Evolutionary conservation across 2,888 invertebrate species (phyloP).

Genomic region (Tineola bisselliella): DNA sequence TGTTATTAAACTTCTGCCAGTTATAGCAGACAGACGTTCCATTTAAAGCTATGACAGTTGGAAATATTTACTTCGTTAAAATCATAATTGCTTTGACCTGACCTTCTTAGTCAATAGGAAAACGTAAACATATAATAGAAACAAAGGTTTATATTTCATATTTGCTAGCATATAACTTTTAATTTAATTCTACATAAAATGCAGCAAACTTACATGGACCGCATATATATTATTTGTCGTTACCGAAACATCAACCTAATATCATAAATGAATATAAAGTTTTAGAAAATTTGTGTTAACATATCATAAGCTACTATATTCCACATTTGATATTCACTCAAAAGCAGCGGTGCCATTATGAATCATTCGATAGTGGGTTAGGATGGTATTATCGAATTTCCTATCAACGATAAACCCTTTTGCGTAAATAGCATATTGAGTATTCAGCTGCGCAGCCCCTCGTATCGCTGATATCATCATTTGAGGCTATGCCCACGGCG

Average conservation of each 20-base stretch:
- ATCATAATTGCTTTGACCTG: slow-evolving; percentile 11
- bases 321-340: background rate
- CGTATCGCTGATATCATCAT: slow-evolving; percentile 24
- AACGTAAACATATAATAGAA: background rate
- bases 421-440: slow-evolving; percentile 48
- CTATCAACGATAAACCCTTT: slow-evolving; percentile 53
- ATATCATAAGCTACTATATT: background rate
- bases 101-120: slow-evolving; percentile 5
- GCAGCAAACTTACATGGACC: too few relatives aligned
- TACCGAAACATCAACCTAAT: too few relatives aligned
- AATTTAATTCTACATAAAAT: background rate
- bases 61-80: slow-evolving; percentile 5
- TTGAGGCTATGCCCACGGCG: slow-evolving; percentile 15
- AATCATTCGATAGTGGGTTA: slow-evolving; percentile 33
- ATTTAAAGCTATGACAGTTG: slow-evolving; percentile 9
- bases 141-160: background rate
- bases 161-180: background rate
- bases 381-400: slow-evolving; percentile 40
- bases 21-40: background rate
- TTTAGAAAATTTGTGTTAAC: background rate
- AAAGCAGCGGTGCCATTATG: slow-evolving; percentile 22
- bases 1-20: background rate
- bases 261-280: too few relatives aligned
- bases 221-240: too few relatives aligned
- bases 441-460: slow-evolving; percentile 31